phyloP scores from a whole-genome alignment of 2,888 invertebrate species.

The Bhutanitis thaidina region DNA sequence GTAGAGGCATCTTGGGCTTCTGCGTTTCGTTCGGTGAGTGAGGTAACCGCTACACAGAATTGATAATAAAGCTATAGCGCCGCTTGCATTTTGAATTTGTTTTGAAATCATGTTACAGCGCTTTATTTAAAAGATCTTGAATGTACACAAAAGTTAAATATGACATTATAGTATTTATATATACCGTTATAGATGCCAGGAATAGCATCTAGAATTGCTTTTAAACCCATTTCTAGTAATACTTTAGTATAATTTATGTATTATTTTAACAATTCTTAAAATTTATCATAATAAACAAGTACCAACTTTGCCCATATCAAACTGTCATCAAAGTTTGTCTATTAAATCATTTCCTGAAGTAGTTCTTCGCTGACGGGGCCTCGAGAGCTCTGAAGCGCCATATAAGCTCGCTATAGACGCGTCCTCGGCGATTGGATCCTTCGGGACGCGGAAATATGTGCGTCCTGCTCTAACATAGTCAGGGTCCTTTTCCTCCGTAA shows the following conservation, averaged over 20 bases:
- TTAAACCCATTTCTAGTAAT: not conserved
- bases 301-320: not conserved
- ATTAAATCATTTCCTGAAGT: slow-evolving; percentile 5
- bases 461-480: slow-evolving; percentile 35
- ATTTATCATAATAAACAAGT: not conserved
- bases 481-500: slow-evolving; percentile 28
- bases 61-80: no score
- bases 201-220: not conserved
- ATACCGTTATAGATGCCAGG: no score
- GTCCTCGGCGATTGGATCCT: slow-evolving; percentile 35
- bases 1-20: no score
- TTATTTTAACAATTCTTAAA: not conserved
- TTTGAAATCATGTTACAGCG: no score
- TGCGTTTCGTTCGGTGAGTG: no score
- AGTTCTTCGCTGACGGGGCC: not conserved
- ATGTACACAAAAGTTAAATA: no score
- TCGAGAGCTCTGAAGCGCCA: slow-evolving; percentile 1
- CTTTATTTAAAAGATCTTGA: no score
- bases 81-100: no score
- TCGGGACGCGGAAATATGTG: slow-evolving; percentile 27
- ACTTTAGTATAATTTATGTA: not conserved
- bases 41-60: no score
- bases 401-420: slow-evolving; percentile 18
- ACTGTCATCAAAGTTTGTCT: slow-evolving; percentile 1
- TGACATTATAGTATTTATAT: no score